A percentile compares a stretch with the other conserved stretches of the same genome.
These are phyloP conservation scores for Vesta saturnalis DNA, from an alignment of 2,888 invertebrate genomes.

Conservation along the genomic window DNA sequence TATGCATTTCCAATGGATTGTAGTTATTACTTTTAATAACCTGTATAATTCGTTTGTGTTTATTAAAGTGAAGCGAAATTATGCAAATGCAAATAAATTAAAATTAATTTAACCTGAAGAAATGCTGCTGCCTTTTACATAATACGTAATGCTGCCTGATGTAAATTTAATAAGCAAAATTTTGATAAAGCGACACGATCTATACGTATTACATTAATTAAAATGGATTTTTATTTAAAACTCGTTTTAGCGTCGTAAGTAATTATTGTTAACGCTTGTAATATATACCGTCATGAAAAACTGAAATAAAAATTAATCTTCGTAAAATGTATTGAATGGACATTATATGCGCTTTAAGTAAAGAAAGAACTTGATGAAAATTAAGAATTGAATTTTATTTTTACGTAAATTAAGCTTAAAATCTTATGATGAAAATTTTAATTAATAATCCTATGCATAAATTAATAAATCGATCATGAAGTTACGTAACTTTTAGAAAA, in stretches of 20 bases:
- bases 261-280: constrained; percentile 9
- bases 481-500: constrained; percentile 2
- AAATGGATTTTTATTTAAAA: constrained; percentile 15
- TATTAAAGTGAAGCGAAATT: too few relatives aligned
- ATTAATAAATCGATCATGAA: constrained; percentile 29
- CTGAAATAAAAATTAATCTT: neutral
- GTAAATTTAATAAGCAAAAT: constrained; percentile 2
- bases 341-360: too few relatives aligned
- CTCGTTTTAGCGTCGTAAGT: neutral
- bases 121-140: too few relatives aligned
- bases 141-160: neutral
- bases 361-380: too few relatives aligned
- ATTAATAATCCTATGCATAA: constrained; percentile 33
- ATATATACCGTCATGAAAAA: neutral
- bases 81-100: too few relatives aligned
- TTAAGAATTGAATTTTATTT: too few relatives aligned
- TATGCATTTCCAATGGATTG: too few relatives aligned
- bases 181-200: constrained; percentile 7
- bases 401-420: neutral
- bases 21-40: too few relatives aligned
- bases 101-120: too few relatives aligned
- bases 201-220: constrained; percentile 22
- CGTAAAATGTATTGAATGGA: too few relatives aligned
- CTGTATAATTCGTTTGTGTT: too few relatives aligned
- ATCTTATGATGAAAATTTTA: constrained; percentile 19